Percentiles rank a stretch among this genome's conserved stretches.
These are phyloP conservation scores for Conus ventricosus DNA, from an alignment of 1,140 invertebrate species.

Conservation along the genomic window DNA sequence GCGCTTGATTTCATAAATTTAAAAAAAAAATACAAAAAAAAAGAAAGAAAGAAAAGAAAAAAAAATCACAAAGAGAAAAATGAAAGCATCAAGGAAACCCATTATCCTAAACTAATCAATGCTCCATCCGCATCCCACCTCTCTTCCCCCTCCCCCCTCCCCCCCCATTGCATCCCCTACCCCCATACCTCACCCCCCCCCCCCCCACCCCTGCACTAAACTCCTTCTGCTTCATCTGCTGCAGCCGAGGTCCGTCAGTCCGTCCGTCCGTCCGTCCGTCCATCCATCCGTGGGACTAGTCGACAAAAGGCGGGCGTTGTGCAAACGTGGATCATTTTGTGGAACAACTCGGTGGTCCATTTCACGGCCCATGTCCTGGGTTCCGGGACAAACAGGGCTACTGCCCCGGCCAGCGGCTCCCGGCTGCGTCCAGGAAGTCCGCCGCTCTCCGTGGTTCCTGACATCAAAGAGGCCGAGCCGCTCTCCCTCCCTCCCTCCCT, in stretches of 20 bases:
- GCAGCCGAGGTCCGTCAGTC: too few species aligned
- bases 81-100: too few species aligned
- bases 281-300: too few species aligned
- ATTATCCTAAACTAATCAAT: too few species aligned
- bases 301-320: not conserved
- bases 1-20: too few species aligned
- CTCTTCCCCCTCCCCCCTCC: not conserved
- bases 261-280: too few species aligned
- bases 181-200: not conserved
- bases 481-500: too few species aligned
- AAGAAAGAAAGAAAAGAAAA: too few species aligned
- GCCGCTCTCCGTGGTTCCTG: not conserved
- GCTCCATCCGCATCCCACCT: too few species aligned
- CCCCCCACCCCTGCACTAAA: not conserved
- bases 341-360: not conserved
- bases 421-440: too few species aligned
- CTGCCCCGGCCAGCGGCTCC: not conserved
- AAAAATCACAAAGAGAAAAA: too few species aligned
- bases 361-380: not conserved
- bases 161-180: not conserved
- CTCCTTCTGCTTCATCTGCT: not conserved
- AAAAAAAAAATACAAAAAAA: too few species aligned
- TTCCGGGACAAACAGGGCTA: not conserved
- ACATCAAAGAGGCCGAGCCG: not conserved
- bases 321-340: not conserved